Base-by-base conservation (phyloP, 23 tunicate species). In the Diplosoma virens region DNA sequence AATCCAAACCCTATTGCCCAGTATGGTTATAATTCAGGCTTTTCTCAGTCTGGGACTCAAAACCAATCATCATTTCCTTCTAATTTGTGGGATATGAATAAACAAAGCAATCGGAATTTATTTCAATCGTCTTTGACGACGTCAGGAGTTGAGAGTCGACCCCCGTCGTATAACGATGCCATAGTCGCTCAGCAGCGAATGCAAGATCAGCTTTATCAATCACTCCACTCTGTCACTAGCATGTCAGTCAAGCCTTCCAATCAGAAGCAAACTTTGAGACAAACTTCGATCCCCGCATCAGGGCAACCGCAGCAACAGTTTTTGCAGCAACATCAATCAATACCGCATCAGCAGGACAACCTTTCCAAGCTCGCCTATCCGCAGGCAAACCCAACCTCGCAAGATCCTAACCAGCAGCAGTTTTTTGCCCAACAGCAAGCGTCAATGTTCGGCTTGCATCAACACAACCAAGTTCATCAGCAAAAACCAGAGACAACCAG, bases 101-200 rank as follows among this genome's bases (percentile, higher is more conserved):
- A 67, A 23, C 50, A 25, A 18, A 52, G 21, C 2, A 35, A 5
- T 37, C 35, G 52, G 7, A 67, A 37, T 52, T 6, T 26, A 17
- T 35, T 17, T 36, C 74, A 35, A 26, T 52, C 20, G 21, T 3
- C 27, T 35, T 34, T 52, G 7, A 67, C 7, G 17, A 5, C 25
- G 11, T 16, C 50, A 11, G 52, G 52, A 2, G 7, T 35, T 25
- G 25, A 11, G 16, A 9, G 37, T 3, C 53, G 69, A 53, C 84
- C 84, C 22, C 84, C 84, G 20, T 67, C 84, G 4, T 80, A 80
- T 55, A 80, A 33, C 52, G 84, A 80, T 52, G 84, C 84, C 0
- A 1, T 80, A 55, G 24, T 72, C 7, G 36, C 78, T 25, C 78
- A 72, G 61, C 78, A 72, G 22, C 32, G 37, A 29, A 25, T 17